Evolutionary conservation across 2,797 vertebrate species (phyloP).

Genomic region (Microtus obscurus): DNA sequence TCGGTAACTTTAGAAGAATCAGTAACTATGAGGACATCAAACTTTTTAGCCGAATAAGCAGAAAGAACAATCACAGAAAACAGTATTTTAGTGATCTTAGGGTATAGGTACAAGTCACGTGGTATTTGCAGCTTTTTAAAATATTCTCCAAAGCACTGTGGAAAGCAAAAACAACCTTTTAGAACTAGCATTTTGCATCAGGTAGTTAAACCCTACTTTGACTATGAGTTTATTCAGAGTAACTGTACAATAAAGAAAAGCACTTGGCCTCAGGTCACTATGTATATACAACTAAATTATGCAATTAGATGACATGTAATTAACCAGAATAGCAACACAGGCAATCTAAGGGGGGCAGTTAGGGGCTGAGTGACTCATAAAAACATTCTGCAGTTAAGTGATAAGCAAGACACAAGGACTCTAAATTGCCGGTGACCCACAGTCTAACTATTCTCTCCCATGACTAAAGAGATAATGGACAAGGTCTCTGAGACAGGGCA

Average conservation of each 20-base stretch:
- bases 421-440: constrained; percentile 35
- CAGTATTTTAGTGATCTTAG: constrained; percentile 38
- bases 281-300: constrained; percentile 83
- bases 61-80: constrained; percentile 57
- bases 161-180: constrained; percentile 56
- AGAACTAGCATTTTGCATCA: constrained; percentile 51
- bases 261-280: constrained; percentile 81
- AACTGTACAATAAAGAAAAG: constrained; percentile 74
- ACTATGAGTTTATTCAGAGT: constrained; percentile 72
- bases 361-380: constrained; percentile 74
- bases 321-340: constrained; percentile 83
- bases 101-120: neutral
- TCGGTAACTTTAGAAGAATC: neutral
- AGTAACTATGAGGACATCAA: constrained; percentile 13
- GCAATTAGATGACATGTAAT: constrained; percentile 84
- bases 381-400: constrained; percentile 65
- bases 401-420: constrained; percentile 37
- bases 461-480: constrained; percentile 5
- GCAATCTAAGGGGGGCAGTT: constrained; percentile 79
- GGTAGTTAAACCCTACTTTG: constrained; percentile 71
- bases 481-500: neutral
- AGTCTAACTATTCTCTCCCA: constrained; percentile 49
- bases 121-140: constrained; percentile 54
- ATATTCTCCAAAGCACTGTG: constrained; percentile 40
- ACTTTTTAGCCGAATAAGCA: constrained; percentile 53